Conservation (phyloP, 1,140 invertebrate species). For the Apis florea region DNA sequence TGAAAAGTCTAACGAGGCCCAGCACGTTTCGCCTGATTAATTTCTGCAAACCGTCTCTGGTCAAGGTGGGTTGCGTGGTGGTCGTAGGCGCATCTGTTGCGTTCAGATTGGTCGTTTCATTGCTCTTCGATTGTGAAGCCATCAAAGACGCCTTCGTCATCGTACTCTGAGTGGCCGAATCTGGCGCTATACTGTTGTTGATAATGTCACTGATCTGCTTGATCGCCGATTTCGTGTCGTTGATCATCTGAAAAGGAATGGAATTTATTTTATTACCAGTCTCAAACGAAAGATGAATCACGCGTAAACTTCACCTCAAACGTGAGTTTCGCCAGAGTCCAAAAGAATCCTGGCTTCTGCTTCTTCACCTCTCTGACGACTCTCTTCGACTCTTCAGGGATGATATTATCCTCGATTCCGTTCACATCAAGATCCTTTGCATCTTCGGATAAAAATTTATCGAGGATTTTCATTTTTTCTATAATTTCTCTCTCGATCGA, state of each 20-base stretch:
- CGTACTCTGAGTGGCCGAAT: constrained; percentile 59
- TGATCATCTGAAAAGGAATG: constrained; percentile 73
- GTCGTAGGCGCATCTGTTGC: constrained; percentile 60
- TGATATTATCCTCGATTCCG: constrained; percentile 28
- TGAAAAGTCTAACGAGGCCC: constrained; percentile 78
- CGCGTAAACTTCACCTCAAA: constrained; percentile 73
- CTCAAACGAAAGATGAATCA: no score
- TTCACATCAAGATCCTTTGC: background rate
- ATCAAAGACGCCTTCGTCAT: constrained; percentile 37
- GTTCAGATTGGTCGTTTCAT: background rate
- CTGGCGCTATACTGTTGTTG: constrained; percentile 72
- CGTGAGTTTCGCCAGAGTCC: constrained; percentile 77
- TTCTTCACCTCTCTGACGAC: constrained; percentile 70
- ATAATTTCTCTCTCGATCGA: constrained; percentile 15
- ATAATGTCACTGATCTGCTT: constrained; percentile 75
- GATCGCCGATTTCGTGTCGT: constrained; percentile 78
- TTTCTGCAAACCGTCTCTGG: constrained; percentile 68
- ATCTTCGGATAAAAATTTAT: constrained; percentile 34
- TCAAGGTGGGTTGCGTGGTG: constrained; percentile 74
- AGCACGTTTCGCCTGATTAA: constrained; percentile 78
- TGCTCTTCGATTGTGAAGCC: constrained; percentile 5
- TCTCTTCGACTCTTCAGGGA: constrained; percentile 63
- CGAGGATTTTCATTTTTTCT: constrained; percentile 39
- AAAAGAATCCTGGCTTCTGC: constrained; percentile 79
- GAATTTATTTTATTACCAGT: background rate